phyloP scores from a whole-genome alignment of 1,140 invertebrate species.

The Eumeta japonica region DNA sequence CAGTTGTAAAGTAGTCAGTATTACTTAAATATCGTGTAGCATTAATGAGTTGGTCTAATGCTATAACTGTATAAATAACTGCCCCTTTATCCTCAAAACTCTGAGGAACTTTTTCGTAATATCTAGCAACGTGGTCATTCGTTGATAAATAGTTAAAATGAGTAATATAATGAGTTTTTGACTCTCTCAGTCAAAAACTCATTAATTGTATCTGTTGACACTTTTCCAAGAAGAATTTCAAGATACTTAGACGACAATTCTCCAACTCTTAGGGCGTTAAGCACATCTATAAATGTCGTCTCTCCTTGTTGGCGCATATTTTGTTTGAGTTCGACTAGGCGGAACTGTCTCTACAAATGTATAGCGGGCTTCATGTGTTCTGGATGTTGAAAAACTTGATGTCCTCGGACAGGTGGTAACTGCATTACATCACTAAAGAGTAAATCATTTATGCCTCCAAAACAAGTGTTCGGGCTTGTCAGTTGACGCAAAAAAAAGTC shows the following conservation, averaged over 20 bases:
- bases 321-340: conserved; percentile 29
- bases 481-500: conserved; percentile 28
- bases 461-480: conserved; percentile 6
- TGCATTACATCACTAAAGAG: conserved; percentile 35
- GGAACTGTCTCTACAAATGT: conserved; percentile 31
- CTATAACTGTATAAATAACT: conserved; percentile 9
- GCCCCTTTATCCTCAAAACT: conserved; percentile 8
- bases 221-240: conserved; percentile 8
- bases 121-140: conserved; percentile 9
- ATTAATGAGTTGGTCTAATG: conserved; percentile 10
- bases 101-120: conserved; percentile 8
- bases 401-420: too few species aligned
- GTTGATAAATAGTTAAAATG: conserved; percentile 12
- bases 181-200: conserved; percentile 14
- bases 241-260: conserved; percentile 7
- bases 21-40: conserved; percentile 6
- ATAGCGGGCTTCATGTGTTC: conserved; percentile 20
- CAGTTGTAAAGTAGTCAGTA: too few species aligned
- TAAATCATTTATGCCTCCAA: conserved; percentile 23
- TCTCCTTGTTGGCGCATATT: too few species aligned
- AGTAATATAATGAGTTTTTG: too few species aligned
- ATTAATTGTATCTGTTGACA: conserved; percentile 6
- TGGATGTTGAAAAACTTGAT: conserved; percentile 32
- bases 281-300: too few species aligned
- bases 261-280: conserved; percentile 17